Evolutionary conservation across 2,888 invertebrate genomes (phyloP).

Genomic region (Spialia ferax): DNA sequence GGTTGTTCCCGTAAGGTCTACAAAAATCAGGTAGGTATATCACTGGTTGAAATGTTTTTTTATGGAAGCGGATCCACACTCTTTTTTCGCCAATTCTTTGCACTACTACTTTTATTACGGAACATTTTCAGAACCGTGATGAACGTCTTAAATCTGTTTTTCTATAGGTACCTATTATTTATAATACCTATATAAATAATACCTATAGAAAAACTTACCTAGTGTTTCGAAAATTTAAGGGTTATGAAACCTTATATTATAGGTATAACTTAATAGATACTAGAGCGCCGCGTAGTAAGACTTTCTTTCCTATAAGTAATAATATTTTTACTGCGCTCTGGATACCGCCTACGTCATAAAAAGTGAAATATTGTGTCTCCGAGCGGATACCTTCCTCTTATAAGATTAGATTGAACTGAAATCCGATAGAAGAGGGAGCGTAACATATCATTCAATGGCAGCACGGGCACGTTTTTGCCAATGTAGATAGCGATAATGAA

Average conservation of each 20-base stretch:
- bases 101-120: too few relatives aligned
- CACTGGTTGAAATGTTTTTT: too few relatives aligned
- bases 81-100: too few relatives aligned
- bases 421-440: conserved; percentile 65
- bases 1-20: too few relatives aligned
- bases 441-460: conserved; percentile 20
- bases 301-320: conserved; percentile 75
- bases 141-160: too few relatives aligned
- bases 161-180: too few relatives aligned
- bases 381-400: conserved; percentile 73
- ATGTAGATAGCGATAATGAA: conserved; percentile 17
- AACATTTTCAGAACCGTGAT: too few relatives aligned
- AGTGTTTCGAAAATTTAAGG: too few relatives aligned
- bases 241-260: conserved; percentile 10
- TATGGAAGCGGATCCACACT: too few relatives aligned
- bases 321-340: conserved; percentile 74
- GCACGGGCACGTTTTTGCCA: conserved; percentile 13
- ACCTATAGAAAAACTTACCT: too few relatives aligned
- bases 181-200: too few relatives aligned
- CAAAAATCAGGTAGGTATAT: too few relatives aligned
- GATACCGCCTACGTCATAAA: conserved; percentile 80
- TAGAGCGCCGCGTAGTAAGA: conserved; percentile 59
- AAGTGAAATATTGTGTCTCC: conserved; percentile 81
- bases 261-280: conserved; percentile 57
- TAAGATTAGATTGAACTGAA: conserved; percentile 76